These are phyloP conservation scores for Sitta carolinensis DNA, from an alignment of 2,797 vertebrate genomes.

Conservation along the genomic window DNA sequence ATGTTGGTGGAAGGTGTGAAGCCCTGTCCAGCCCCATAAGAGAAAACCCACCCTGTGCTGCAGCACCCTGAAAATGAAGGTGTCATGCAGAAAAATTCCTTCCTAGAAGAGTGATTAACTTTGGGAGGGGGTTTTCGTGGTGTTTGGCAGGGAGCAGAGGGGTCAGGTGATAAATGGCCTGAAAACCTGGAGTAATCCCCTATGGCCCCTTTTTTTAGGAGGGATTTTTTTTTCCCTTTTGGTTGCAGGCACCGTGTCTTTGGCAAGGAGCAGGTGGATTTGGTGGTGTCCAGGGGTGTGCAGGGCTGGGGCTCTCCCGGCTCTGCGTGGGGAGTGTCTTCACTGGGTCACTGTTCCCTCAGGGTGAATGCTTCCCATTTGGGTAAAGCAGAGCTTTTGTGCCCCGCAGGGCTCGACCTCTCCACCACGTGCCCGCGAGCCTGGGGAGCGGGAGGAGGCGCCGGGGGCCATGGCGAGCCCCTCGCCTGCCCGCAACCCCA, in stretches of 20 bases:
- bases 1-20: background rate
- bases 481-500: constrained; percentile 81
- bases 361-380: accelerated
- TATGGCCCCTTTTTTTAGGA: background rate
- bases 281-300: accelerated
- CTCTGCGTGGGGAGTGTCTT: background rate
- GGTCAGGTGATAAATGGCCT: background rate
- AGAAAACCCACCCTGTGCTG: background rate
- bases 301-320: background rate
- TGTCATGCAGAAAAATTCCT: background rate
- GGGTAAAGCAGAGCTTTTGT: background rate
- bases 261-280: background rate
- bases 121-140: accelerated
- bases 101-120: background rate
- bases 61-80: background rate
- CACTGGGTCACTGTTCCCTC: accelerated
- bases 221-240: background rate
- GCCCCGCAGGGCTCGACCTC: background rate
- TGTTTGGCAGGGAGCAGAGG: background rate
- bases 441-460: constrained; percentile 14
- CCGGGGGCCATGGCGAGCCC: constrained; percentile 66
- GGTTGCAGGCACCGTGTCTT: accelerated
- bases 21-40: background rate
- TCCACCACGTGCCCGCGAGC: background rate
- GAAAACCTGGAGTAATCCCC: background rate